A percentile compares a stretch with the other conserved stretches of the same genome.
phyloP scores from a whole-genome alignment of 2,113 vertebrate species.

The Protobothrops flavoviridis region DNA sequence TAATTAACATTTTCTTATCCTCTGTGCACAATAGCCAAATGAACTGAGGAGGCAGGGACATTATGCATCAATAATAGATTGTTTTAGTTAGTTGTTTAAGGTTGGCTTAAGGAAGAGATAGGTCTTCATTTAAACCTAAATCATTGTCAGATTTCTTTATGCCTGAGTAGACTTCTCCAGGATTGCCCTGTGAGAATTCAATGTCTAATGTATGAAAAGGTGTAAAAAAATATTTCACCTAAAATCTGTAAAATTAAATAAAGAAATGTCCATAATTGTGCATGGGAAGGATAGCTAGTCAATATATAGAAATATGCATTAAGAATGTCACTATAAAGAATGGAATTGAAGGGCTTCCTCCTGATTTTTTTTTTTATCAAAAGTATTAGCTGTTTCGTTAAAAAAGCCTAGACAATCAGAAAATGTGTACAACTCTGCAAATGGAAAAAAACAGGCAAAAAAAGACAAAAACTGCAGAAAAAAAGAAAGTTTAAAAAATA shows the following conservation, averaged over 20 bases:
- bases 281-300: background rate
- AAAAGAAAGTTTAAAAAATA: background rate
- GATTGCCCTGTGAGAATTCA: background rate
- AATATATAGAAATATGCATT: background rate
- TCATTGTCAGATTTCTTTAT: background rate
- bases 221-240: background rate
- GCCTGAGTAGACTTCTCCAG: background rate
- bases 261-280: background rate
- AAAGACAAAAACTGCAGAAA: background rate
- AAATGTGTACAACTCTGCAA: background rate
- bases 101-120: background rate
- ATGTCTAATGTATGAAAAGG: background rate
- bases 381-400: background rate
- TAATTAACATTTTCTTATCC: background rate
- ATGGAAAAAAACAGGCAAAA: background rate
- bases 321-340: background rate
- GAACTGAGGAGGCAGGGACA: background rate
- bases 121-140: background rate
- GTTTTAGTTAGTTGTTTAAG: background rate
- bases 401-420: background rate
- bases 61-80: background rate
- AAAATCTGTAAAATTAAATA: background rate
- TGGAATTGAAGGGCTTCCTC: background rate
- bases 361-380: background rate
- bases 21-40: background rate